Evolutionary conservation across 1,140 invertebrate genomes (phyloP), one percentile per base, ranked within the genome.

Genomic region (Phymastichus coffea): DNA sequence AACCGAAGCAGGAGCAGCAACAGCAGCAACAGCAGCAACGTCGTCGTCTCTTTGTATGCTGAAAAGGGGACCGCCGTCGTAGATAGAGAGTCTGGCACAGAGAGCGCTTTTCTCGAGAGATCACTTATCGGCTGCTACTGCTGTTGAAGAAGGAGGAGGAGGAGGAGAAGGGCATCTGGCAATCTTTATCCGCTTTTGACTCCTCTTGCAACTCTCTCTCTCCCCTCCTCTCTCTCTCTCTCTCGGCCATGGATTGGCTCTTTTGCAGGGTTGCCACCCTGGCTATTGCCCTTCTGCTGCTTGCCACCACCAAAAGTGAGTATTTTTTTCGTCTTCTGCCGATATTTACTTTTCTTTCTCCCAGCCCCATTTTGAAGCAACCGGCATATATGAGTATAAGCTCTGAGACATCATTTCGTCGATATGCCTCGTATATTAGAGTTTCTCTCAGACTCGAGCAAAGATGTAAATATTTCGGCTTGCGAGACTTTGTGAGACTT

Each of bases 161-260:
- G n/a, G n/a, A n/a, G 12, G 6, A 12, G 28, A 6, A 12, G 6
- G 28, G 28, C 28, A 6, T 30, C 37, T 4, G n/a, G 37, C 37
- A 59, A 59, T 59, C 49, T 59, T 59, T 59, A 59, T 59, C 49
- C 49, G 26, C 57, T 46, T 59, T 53, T 53, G 57, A 59, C 57
- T 59, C 26, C 28, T 37, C 35, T 33, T 8, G 4, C 20, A 20
- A 14, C 28, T 41, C 49, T 12, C 48, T 22, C 30, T 22, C 48
- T 17, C 22, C 6, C 4, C 8, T 23, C 3, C 20, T 22, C 49
- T n/a, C 23, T 41, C 6, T 40, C 23, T 53, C 37, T 22, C 15
- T 38, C 12, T 1, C 25, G 40, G 59, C 38, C 53, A 62, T 62
- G 53, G 60, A 62, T 62, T 52, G 60, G 46, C 47, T 56, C 46